Conservation (phyloP, 2,113 vertebrate genomes). For the Sakesphorus luctuosus region DNA sequence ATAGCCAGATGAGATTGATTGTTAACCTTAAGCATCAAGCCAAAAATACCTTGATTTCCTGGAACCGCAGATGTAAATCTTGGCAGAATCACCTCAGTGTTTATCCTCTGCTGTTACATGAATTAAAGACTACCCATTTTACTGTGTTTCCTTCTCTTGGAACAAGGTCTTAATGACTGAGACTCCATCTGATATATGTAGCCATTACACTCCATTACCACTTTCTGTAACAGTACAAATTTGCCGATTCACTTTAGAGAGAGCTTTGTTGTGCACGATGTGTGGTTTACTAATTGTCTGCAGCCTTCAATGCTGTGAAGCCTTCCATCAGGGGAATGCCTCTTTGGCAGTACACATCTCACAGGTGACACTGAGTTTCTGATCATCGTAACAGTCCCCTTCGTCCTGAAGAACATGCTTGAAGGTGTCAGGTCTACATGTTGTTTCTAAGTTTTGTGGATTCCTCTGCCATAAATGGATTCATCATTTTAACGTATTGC, state of each 20-base stretch:
- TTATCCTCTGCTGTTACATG: conserved; percentile 27
- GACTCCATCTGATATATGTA: conserved; percentile 22
- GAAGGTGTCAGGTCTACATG: neutral
- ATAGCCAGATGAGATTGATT: neutral
- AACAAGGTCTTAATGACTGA: conserved; percentile 43
- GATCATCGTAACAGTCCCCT: neutral
- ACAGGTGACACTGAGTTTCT: neutral
- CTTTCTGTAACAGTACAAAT: conserved; percentile 3
- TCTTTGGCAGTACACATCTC: neutral
- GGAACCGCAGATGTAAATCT: conserved; percentile 43
- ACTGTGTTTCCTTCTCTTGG: conserved; percentile 17
- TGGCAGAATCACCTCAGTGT: conserved; percentile 39
- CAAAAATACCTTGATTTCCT: conserved; percentile 54
- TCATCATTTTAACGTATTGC: neutral
- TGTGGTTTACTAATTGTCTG: conserved; percentile 4
- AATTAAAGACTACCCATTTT: conserved; percentile 27
- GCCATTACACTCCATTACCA: conserved; percentile 41
- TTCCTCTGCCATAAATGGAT: neutral
- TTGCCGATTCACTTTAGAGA: conserved; percentile 16
- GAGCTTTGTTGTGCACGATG: neutral
- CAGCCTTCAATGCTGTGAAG: neutral
- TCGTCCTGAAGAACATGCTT: neutral
- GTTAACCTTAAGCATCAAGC: conserved; percentile 13
- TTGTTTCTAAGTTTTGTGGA: neutral
- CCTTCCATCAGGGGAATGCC: neutral